Conservation (phyloP, 2,113 vertebrate genomes). For the Gymnocephalus cernua region DNA sequence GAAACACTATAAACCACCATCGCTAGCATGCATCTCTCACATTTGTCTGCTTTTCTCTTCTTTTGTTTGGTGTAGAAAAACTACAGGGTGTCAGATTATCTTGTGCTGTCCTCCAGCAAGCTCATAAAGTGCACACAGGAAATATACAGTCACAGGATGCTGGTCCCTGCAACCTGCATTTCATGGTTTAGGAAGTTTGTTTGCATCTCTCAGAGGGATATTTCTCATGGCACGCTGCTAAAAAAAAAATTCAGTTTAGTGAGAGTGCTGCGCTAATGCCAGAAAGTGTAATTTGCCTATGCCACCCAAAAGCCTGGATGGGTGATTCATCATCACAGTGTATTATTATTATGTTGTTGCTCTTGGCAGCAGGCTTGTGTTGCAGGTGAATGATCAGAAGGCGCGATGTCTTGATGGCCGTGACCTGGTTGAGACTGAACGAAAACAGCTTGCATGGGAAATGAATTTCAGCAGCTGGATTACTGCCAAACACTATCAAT, state of each 20-base stretch:
- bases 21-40: neutral
- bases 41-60: no score
- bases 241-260: neutral
- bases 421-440: neutral
- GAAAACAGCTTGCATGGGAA: neutral
- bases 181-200: neutral
- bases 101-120: slow-evolving; percentile 7
- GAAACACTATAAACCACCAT: slow-evolving; percentile 1
- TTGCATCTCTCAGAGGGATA: neutral
- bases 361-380: neutral
- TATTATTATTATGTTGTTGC: neutral
- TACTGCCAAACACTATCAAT: neutral
- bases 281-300: neutral
- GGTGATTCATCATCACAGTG: neutral
- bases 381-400: neutral
- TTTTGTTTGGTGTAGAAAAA: slow-evolving; percentile 7
- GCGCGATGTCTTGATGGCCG: neutral
- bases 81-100: neutral
- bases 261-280: neutral
- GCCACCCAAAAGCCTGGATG: neutral
- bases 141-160: accelerated
- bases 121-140: neutral
- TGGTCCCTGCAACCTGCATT: neutral
- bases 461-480: slow-evolving; percentile 6
- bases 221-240: neutral